A percentile compares a stretch with the other conserved stretches of the same genome.
These are phyloP conservation scores for Hyposoter dolosus DNA, from an alignment of 2,888 invertebrate species.

Conservation along the genomic window DNA sequence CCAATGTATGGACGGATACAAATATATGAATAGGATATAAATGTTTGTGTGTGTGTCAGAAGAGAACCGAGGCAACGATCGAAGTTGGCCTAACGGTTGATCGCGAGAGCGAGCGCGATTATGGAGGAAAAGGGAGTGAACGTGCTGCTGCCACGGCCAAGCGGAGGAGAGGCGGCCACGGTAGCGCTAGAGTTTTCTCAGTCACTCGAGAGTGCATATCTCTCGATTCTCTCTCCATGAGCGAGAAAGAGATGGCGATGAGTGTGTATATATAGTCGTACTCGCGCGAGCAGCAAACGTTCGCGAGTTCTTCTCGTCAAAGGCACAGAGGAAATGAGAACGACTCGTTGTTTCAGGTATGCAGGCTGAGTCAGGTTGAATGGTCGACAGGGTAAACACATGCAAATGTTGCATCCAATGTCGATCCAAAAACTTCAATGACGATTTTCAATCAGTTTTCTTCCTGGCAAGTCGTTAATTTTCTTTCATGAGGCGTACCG, in stretches of 20 bases:
- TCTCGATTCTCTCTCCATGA: constrained; percentile 28
- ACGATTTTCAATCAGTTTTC: background rate
- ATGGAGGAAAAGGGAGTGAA: constrained; percentile 39
- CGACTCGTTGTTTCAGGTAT: constrained; percentile 46
- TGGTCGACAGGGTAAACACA: background rate
- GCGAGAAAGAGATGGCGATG: background rate
- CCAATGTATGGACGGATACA: background rate
- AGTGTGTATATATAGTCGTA: background rate
- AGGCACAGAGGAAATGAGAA: constrained; percentile 63
- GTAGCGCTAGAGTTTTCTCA: constrained; percentile 52
- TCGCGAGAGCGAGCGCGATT: constrained; percentile 50
- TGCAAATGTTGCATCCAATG: background rate
- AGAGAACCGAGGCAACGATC: constrained; percentile 21
- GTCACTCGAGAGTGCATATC: constrained; percentile 53
- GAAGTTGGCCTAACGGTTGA: constrained; percentile 58
- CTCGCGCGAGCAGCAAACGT: constrained; percentile 5
- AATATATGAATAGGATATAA: background rate
- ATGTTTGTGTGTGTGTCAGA: background rate
- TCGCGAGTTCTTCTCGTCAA: constrained; percentile 17
- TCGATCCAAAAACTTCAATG: background rate
- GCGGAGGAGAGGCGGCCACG: constrained; percentile 37
- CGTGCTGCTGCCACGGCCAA: constrained; percentile 29
- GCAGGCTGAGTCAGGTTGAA: constrained; percentile 3
- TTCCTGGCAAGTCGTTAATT: background rate
- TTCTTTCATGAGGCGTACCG: background rate